Conservation (phyloP, 2,888 invertebrate species). For the Mythimna lalbum region DNA sequence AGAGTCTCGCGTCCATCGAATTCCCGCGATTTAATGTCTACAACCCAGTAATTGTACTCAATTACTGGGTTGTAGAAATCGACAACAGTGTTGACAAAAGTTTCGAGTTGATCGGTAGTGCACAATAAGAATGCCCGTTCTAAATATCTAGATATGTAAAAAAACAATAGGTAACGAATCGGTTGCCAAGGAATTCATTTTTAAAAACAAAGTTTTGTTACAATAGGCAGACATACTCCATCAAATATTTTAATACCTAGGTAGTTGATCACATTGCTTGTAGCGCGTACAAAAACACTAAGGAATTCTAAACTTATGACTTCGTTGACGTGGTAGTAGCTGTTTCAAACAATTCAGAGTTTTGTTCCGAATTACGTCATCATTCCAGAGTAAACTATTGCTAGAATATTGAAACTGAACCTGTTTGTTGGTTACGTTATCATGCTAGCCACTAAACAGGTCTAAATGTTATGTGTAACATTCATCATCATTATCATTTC, state of each 20-base stretch:
- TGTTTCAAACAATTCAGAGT: conserved; percentile 11
- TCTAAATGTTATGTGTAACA: too few species aligned
- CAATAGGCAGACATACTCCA: neutral
- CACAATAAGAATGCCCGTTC: neutral
- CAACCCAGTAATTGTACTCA: too few species aligned
- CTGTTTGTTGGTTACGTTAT: neutral
- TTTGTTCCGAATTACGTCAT: neutral
- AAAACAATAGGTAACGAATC: conserved; percentile 6
- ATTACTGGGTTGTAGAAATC: too few species aligned
- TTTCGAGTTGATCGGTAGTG: neutral
- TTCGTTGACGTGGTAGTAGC: neutral
- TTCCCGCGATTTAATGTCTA: too few species aligned
- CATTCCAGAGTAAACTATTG: neutral
- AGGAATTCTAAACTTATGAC: conserved; percentile 29
- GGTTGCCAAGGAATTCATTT: conserved; percentile 7
- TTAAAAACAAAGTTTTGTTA: conserved; percentile 20
- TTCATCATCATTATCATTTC: too few species aligned
- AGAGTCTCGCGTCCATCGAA: too few species aligned
- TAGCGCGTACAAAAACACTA: conserved; percentile 27
- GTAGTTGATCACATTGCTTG: conserved; percentile 22
- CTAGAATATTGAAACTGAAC: neutral
- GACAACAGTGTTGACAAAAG: too few species aligned
- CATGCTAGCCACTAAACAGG: too few species aligned
- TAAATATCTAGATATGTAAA: neutral
- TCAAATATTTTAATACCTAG: neutral